A percentile compares a stretch with the other conserved stretches of the same genome.
phyloP scores from a whole-genome alignment of 2,888 invertebrate genomes.

The Ectobius pallidus region DNA sequence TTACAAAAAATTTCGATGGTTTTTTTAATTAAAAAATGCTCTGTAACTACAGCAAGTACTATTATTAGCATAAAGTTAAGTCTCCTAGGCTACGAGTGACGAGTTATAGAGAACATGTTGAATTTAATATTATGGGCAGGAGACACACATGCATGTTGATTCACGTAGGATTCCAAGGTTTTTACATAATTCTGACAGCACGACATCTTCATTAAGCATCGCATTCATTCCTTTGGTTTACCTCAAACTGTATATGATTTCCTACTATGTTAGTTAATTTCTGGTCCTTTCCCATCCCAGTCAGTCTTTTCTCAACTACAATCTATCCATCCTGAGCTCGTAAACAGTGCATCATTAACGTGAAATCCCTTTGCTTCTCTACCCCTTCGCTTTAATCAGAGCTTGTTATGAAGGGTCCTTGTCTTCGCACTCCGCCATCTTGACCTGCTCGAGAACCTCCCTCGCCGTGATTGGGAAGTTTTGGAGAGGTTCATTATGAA shows the following conservation, averaged over 20 bases:
- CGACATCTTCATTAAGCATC: not conserved
- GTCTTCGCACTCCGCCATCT: constrained; percentile 18
- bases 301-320: not conserved
- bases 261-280: not conserved
- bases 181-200: no score
- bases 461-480: constrained; percentile 27
- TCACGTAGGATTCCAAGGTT: no score
- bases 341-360: not conserved
- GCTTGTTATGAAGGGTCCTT: constrained; percentile 20
- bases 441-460: constrained; percentile 15
- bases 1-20: no score
- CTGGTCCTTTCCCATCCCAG: not conserved
- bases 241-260: not conserved
- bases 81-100: no score
- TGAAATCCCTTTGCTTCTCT: not conserved
- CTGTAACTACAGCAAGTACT: no score
- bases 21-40: no score
- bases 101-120: no score
- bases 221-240: not conserved
- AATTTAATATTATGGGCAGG: no score
- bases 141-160: no score
- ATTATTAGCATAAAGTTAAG: no score
- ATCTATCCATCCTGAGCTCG: not conserved
- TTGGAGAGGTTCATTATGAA: constrained; percentile 28
- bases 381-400: not conserved